Evolutionary conservation across 2,888 invertebrate species (phyloP).

Genomic region (Trichopoda pennipes): DNA sequence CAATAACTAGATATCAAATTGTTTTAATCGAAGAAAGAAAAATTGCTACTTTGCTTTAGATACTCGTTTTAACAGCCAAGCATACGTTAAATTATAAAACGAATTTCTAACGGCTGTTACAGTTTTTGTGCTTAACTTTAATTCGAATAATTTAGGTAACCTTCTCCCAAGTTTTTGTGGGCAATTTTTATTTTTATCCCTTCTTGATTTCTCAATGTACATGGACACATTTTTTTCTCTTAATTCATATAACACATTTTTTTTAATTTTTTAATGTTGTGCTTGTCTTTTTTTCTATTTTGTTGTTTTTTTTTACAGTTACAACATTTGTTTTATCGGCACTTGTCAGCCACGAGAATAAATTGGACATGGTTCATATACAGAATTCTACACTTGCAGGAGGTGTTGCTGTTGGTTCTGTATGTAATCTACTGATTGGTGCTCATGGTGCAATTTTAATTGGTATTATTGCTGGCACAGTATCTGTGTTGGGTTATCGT

Average conservation of each 20-base stretch:
- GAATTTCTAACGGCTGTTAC: no score
- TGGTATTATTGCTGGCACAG: constrained; percentile 88
- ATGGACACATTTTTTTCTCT: constrained; percentile 23
- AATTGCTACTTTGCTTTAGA: no score
- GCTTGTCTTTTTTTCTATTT: constrained; percentile 13
- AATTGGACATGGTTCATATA: constrained; percentile 95
- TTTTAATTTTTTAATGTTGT: constrained; percentile 39
- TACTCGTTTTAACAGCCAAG: no score
- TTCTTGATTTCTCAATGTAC: constrained; percentile 16
- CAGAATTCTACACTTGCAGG: constrained; percentile 97
- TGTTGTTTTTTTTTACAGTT: constrained; percentile 82
- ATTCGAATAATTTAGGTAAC: not conserved
- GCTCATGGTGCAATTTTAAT: constrained; percentile 91
- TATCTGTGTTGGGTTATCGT: constrained; percentile 91
- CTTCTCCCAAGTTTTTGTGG: constrained; percentile 22
- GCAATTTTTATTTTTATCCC: constrained; percentile 12
- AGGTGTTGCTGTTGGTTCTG: constrained; percentile 94
- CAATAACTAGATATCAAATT: no score
- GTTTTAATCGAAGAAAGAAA: no score
- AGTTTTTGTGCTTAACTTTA: not conserved
- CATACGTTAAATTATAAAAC: no score
- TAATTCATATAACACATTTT: constrained; percentile 43
- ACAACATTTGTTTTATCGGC: constrained; percentile 92
- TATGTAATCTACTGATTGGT: constrained; percentile 90
- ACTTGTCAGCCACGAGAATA: constrained; percentile 86